Evolutionary conservation across 2,113 vertebrate species (phyloP).

Genomic region (Dendrocopos noguchii): DNA sequence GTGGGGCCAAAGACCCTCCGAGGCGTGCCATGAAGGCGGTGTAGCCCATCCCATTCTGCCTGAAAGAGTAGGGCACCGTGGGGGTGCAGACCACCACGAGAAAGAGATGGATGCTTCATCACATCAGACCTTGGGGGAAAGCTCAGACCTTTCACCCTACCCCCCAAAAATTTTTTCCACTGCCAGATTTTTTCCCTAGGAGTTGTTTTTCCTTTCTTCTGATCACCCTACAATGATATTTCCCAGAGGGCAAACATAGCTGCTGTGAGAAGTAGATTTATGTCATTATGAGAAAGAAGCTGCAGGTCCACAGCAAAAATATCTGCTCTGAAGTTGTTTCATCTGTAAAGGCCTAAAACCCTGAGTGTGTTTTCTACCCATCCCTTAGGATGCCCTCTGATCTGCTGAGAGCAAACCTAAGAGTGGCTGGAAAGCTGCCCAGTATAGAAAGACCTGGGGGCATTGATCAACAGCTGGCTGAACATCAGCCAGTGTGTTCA

Average conservation of each 20-base stretch:
- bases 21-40: slow-evolving; percentile 28
- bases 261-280: background rate
- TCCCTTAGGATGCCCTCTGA: background rate
- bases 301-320: background rate
- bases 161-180: background rate
- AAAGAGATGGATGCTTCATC: background rate
- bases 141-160: background rate
- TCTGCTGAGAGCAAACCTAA: background rate
- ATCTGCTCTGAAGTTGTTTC: background rate
- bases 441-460: too few relatives aligned
- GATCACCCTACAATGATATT: background rate
- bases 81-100: background rate
- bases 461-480: too few relatives aligned
- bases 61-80: background rate
- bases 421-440: too few relatives aligned
- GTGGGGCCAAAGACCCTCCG: slow-evolving; percentile 1
- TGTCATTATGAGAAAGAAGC: background rate
- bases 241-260: background rate
- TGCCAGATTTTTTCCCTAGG: background rate
- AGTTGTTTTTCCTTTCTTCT: fast-evolving
- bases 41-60: slow-evolving; percentile 63
- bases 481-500: too few relatives aligned
- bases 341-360: background rate
- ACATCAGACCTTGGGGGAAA: background rate
- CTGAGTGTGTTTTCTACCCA: background rate